phyloP scores from a whole-genome alignment of 2,113 vertebrate species.

The Dasyurus viverrinus region DNA sequence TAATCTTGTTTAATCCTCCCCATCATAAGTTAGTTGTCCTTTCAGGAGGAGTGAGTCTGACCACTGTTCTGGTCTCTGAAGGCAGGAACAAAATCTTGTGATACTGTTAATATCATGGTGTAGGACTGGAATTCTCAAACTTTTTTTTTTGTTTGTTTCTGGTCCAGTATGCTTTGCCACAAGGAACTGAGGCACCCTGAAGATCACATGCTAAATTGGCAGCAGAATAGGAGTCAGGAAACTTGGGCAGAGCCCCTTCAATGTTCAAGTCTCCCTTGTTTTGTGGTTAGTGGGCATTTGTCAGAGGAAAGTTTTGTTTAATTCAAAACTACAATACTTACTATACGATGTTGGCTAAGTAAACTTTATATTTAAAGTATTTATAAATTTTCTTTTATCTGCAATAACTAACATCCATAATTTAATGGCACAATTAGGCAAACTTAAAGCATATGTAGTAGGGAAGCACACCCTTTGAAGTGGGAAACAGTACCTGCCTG shows the following conservation, averaged over 20 bases:
- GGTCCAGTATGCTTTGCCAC: not conserved
- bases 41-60: not conserved
- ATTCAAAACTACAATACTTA: not conserved
- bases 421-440: not conserved
- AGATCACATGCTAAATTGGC: not conserved
- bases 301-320: not conserved
- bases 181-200: not conserved
- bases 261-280: not conserved
- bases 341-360: not conserved
- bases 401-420: not conserved
- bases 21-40: not conserved
- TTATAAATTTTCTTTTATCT: not conserved
- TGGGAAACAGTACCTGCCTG: not conserved
- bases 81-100: not conserved
- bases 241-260: too few relatives aligned
- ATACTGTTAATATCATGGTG: not conserved
- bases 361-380: not conserved
- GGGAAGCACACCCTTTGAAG: not conserved
- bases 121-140: not conserved
- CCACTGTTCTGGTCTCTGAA: not conserved
- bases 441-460: not conserved
- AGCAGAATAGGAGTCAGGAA: not conserved
- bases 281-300: not conserved
- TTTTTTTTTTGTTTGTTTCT: not conserved
- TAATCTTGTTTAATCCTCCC: not conserved